A percentile compares a stretch with the other conserved stretches of the same genome.
Conservation (phyloP, 2,888 invertebrate species). For the Andrena bicolor region DNA sequence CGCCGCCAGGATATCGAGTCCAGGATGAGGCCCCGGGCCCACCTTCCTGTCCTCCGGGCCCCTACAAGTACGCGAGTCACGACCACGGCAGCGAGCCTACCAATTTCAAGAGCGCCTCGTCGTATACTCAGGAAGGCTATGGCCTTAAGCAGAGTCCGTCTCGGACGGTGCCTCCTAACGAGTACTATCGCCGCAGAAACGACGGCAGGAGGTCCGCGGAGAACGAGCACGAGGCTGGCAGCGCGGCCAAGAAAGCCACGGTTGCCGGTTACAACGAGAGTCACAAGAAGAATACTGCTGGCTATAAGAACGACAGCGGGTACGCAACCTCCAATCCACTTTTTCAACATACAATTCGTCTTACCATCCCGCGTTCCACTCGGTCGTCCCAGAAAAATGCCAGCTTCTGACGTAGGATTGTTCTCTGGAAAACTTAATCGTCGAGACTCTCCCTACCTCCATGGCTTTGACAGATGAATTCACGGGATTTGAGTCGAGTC, state of each 20-base stretch:
- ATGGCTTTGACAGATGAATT: too few relatives aligned
- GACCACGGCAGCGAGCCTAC: constrained; percentile 76
- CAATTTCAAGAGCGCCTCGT: constrained; percentile 79
- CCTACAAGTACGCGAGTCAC: constrained; percentile 81
- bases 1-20: constrained; percentile 83
- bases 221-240: constrained; percentile 72
- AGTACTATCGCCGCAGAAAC: constrained; percentile 75
- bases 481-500: too few relatives aligned
- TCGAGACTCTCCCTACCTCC: too few relatives aligned
- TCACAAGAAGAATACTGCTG: constrained; percentile 83
- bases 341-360: not conserved
- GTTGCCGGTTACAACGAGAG: constrained; percentile 82
- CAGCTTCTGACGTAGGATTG: not conserved
- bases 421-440: too few relatives aligned
- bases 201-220: constrained; percentile 72
- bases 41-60: constrained; percentile 78
- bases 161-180: constrained; percentile 71
- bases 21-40: constrained; percentile 83
- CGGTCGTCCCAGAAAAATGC: not conserved
- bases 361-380: not conserved
- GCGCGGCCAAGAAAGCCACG: constrained; percentile 75
- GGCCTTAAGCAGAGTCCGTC: constrained; percentile 76
- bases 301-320: constrained; percentile 84
- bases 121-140: constrained; percentile 79
- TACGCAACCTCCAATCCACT: constrained; percentile 52